Base-by-base conservation (phyloP, 2,888 invertebrate species). In the Hemithea aestivaria region DNA sequence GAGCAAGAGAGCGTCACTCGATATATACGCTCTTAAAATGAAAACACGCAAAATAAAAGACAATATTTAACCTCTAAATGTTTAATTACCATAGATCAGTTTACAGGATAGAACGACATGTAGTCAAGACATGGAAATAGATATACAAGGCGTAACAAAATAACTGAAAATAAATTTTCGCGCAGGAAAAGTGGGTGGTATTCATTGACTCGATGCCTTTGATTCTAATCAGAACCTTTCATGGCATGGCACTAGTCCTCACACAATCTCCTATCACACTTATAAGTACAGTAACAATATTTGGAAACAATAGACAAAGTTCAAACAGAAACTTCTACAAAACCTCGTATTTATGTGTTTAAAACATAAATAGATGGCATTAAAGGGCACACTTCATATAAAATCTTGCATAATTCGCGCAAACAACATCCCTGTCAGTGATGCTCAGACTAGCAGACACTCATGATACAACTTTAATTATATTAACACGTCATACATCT, bases 161-260 rank as follows among this genome's bases (percentile, higher is more conserved):
- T 68, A 72, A 73, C 67, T 64, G 42, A 48, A 46, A 66, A 68
- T 66, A 65, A 65, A 73, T 77, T 75, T 74, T 76, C 66, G 69
- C 75, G 72, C 77, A 80, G 79, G 81, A 84, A 83, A 79, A 85
- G 85, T 85, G 87, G 87, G 85, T 87, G 85, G 85, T 84, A 87
- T 79, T 76, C 81, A 82, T 80, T 69, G 80, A 83, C 78, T 80
- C 69, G 62, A 85, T 84, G 85, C 84, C 85, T 73, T 77, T 66
- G 84, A 85, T 87, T 85, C 84, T 83, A 83, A 74, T 73, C 76
- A 84, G 87, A 85, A 85, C 84, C 84, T 84, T 85, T 85, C 87
- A 85, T 66, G 84, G 83, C 87, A 85, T 87, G 87, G 85, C 87
- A 87, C 85, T 78, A 82, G 85, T 84, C 85, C 79, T 81, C 73